These are phyloP conservation scores for Cheilinus undulatus DNA, from an alignment of 2,113 vertebrate species.

Conservation along the genomic window DNA sequence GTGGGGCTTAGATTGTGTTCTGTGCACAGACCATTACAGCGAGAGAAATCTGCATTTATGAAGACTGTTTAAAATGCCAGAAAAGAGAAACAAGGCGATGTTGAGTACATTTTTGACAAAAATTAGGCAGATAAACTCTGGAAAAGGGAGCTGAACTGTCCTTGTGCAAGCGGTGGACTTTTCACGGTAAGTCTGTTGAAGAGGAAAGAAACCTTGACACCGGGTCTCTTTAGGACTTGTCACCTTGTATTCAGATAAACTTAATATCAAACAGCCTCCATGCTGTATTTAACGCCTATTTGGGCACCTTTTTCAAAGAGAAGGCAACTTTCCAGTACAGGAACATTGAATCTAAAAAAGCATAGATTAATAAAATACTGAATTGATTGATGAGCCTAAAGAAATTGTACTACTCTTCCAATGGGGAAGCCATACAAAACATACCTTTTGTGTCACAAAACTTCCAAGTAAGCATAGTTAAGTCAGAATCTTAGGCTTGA, in stretches of 20 bases:
- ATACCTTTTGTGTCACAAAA: no score
- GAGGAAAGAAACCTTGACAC: not conserved
- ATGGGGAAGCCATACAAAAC: no score
- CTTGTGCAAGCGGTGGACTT: not conserved
- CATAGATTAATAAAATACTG: no score
- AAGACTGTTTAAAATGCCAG: conserved; percentile 18
- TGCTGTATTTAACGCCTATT: no score
- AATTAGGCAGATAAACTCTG: not conserved
- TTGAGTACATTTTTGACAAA: not conserved
- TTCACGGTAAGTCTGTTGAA: not conserved
- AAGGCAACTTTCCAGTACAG: no score
- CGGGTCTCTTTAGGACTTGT: not conserved
- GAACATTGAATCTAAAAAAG: no score
- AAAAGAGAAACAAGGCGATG: not conserved
- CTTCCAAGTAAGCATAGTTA: no score
- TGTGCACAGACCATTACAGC: conserved; percentile 32
- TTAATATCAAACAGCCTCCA: not conserved
- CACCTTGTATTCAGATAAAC: not conserved
- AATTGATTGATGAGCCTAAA: no score
- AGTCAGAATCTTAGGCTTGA: no score
- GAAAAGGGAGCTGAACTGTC: not conserved
- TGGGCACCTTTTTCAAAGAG: no score
- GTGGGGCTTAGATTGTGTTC: conserved; percentile 43
- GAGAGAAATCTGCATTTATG: conserved; percentile 38
- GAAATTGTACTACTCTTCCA: no score